phyloP scores from a whole-genome alignment of 2,113 vertebrate genomes.

The Dendropsophus ebraccatus region DNA sequence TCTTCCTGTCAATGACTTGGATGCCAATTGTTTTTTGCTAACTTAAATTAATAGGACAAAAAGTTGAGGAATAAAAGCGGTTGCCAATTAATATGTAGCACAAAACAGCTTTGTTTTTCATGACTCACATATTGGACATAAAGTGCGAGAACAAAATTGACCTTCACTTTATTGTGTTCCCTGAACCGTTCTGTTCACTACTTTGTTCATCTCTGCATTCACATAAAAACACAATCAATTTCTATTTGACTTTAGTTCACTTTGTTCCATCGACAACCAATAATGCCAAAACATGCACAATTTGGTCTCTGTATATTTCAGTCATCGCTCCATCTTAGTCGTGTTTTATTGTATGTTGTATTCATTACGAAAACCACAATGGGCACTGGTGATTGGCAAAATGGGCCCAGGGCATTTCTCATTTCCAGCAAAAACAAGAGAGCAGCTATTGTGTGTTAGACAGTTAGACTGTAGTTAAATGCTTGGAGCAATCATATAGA shows the following conservation, averaged over 20 bases:
- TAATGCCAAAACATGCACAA: slow-evolving; percentile 9
- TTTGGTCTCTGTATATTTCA: slow-evolving; percentile 15
- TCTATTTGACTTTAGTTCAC: neutral
- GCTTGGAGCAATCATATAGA: slow-evolving; percentile 11
- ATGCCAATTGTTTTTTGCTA: too few species aligned
- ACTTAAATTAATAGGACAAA: too few species aligned
- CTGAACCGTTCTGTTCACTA: neutral
- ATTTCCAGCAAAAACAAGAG: slow-evolving; percentile 31
- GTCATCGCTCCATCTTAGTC: neutral
- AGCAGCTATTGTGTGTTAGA: slow-evolving; percentile 31
- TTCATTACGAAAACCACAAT: slow-evolving; percentile 17
- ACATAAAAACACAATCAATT: neutral
- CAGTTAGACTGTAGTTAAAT: slow-evolving; percentile 27
- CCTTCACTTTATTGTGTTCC: neutral
- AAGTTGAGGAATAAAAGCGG: neutral
- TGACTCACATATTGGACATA: too few species aligned
- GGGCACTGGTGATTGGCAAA: slow-evolving; percentile 37
- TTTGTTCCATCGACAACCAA: slow-evolving; percentile 12
- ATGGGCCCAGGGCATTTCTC: slow-evolving; percentile 15
- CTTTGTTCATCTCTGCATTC: neutral
- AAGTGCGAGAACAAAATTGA: too few species aligned
- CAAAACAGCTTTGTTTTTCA: neutral
- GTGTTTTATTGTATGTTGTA: slow-evolving; percentile 5
- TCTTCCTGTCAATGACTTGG: too few species aligned
- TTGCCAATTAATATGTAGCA: neutral